Evolutionary conservation across 2,797 vertebrate genomes (phyloP).

Genomic region (Lacerta agilis): DNA sequence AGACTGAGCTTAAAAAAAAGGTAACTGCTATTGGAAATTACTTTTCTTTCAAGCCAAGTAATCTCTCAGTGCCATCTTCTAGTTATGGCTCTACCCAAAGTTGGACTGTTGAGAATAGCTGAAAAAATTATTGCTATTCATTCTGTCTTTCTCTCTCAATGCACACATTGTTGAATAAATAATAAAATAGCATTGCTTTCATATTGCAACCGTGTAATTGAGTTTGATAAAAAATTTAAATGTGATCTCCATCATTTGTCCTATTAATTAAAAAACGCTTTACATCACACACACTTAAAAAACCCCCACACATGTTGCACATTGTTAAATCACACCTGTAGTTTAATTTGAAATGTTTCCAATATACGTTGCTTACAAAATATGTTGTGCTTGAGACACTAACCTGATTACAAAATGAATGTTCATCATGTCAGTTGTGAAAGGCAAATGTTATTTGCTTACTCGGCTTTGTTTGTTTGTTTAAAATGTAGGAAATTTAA

Average conservation of each 20-base stretch:
- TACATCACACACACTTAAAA: not conserved
- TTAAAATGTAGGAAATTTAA: not conserved
- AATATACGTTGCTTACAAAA: not conserved
- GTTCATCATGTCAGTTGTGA: not conserved
- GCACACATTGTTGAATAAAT: not conserved
- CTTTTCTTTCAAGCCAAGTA: not conserved
- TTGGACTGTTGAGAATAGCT: no score
- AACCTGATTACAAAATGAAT: not conserved
- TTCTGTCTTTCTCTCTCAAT: no score
- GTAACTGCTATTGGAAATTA: constrained; percentile 11
- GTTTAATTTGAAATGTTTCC: not conserved
- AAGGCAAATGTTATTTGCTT: not conserved
- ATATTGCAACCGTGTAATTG: not conserved
- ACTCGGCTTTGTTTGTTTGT: not conserved
- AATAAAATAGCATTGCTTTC: not conserved
- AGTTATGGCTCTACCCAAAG: not conserved
- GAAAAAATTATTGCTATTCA: no score
- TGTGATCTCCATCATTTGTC: not conserved
- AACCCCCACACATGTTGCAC: not conserved
- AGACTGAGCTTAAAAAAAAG: not conserved
- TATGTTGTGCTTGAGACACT: not conserved
- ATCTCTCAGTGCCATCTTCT: not conserved
- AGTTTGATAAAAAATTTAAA: not conserved
- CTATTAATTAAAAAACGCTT: not conserved
- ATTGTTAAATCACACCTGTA: not conserved